A percentile compares a stretch with the other conserved stretches of the same genome.
phyloP scores from a whole-genome alignment of 92 coral and sea anemone genomes.

The Zoanthus solanderi region DNA sequence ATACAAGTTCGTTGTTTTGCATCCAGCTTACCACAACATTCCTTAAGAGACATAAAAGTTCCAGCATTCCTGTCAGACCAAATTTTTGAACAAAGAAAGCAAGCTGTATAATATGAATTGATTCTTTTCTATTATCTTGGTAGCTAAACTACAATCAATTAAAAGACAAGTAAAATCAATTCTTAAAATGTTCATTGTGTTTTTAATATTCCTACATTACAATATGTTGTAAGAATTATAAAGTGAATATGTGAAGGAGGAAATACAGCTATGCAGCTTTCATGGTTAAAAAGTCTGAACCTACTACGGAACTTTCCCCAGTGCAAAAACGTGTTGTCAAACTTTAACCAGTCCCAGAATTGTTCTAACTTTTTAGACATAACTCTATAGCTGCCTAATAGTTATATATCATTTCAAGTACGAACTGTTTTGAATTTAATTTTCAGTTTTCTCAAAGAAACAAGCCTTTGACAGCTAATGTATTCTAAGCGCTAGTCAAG shows the following conservation, averaged over 20 bases:
- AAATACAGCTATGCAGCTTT: slow-evolving; percentile 6
- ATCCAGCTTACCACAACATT: slow-evolving; percentile 3
- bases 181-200: neutral
- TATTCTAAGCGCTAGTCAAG: neutral
- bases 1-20: neutral
- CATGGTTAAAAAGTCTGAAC: neutral
- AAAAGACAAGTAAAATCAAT: neutral
- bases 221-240: neutral
- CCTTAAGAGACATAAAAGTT: neutral
- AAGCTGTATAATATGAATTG: neutral
- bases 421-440: neutral
- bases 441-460: neutral
- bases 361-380: neutral
- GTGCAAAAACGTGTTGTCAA: slow-evolving; percentile 3
- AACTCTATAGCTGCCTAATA: neutral
- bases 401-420: neutral
- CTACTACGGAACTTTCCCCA: neutral
- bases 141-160: neutral
- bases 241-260: neutral
- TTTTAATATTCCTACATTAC: neutral
- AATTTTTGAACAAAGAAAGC: neutral
- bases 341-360: neutral
- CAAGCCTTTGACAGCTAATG: neutral
- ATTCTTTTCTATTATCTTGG: neutral
- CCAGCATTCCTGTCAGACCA: neutral